Base-by-base conservation (phyloP, 2,797 vertebrate genomes). In the Tokudaia muenninki region DNA sequence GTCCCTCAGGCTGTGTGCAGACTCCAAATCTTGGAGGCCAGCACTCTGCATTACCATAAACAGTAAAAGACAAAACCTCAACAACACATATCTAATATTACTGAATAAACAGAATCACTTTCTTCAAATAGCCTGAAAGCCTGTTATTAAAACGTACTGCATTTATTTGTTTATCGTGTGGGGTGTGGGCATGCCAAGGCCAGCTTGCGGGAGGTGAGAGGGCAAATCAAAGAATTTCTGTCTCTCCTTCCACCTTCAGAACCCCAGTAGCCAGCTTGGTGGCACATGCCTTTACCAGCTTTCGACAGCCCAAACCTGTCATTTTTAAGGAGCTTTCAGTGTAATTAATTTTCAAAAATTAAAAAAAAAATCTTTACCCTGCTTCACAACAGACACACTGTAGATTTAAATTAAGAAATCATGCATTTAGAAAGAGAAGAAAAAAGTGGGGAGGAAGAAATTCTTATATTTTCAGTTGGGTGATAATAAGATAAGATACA, bases 281-380 rank as follows among this genome's bases (percentile, higher is more conserved):
- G 2, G 11, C 22, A 29, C 29, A 4, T 0, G 6, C 13, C 31
- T 26, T 70, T 87, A 34, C 22, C 84, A 52, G 22, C 65, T 37
- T 24, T 16, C 21, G 8, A 7, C 84, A 72, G 65, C 22, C 14
- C 34, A 37, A 26, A 11, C 8, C 34, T 55, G 47, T 37, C 8
- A 17, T 78, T 96, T 94, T 96, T 81, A 96, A 95, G 44, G 87
- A 79, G 7, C 2, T 91, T 17, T 81, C 11, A 26, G 31, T 65
- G 50, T 37, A 81, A 52, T 91, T 91, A 57, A 91, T 97, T 92
- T 94, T 37, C 3, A 97, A 91, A 57, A 87, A 93, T 55, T 78
- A 26, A 81, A 90, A 81, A 75, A 34, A 0, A 8, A 47, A 26
- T 11, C 44, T 91, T 94, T 94, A 63, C 21, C 37, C 87, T 74